These are phyloP conservation scores for Brachionus koreanus DNA, from an alignment of 1,140 invertebrate genomes.

Conservation along the genomic window DNA sequence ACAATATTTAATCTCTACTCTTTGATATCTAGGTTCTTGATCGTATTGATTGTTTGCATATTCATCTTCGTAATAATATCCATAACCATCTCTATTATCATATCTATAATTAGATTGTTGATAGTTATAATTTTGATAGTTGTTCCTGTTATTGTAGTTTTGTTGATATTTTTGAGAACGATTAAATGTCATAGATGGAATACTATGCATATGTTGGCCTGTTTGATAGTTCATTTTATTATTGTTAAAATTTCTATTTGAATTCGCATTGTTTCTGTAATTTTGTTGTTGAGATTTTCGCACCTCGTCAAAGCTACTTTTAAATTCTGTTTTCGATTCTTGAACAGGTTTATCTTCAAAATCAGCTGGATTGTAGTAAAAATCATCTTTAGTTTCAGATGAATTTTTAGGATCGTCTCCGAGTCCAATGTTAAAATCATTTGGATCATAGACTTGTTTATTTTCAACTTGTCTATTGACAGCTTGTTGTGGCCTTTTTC, in stretches of 20 bases:
- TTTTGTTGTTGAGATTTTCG: not conserved
- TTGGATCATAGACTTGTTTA: conserved; percentile 28
- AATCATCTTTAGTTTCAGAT: not conserved
- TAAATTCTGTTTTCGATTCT: not conserved
- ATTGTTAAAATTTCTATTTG: not conserved
- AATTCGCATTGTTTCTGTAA: not conserved
- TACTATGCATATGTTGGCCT: not conserved
- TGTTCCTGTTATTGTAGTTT: not conserved
- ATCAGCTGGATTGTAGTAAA: conserved; percentile 16
- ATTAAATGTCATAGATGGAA: not conserved
- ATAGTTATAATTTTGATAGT: not conserved
- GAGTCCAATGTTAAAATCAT: conserved; percentile 23
- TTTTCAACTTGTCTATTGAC: not conserved
- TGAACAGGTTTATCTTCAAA: not conserved
- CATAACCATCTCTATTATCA: not conserved
- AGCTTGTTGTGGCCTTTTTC: not conserved
- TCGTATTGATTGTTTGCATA: not conserved
- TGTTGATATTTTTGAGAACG: not conserved
- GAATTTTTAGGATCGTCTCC: not conserved
- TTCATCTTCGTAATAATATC: not conserved
- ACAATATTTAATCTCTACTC: not conserved
- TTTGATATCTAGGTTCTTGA: conserved; percentile 12
- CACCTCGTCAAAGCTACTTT: not conserved
- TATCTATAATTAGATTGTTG: not conserved
- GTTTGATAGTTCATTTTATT: not conserved